Conservation (phyloP, 2,888 invertebrate species). For the Macrophya alboannulata region DNA sequence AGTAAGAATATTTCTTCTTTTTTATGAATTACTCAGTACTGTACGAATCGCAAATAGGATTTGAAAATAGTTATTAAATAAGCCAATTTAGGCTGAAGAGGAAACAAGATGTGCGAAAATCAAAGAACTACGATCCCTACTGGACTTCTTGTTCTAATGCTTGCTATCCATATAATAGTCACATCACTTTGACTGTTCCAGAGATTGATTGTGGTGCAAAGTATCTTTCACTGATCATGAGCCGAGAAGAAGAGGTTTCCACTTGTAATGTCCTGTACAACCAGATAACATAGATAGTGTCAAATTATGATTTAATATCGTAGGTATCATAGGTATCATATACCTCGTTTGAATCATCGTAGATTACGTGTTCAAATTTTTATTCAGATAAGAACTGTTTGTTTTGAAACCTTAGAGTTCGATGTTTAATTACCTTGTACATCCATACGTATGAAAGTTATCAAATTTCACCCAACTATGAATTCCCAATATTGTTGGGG, state of each 20-base stretch:
- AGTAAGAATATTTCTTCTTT: too few relatives aligned
- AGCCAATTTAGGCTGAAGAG: too few relatives aligned
- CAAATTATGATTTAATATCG: neutral
- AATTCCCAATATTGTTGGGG: neutral
- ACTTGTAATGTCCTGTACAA: neutral
- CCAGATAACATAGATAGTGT: neutral
- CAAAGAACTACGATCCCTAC: too few relatives aligned
- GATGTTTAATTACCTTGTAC: neutral
- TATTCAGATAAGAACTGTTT: constrained; percentile 22
- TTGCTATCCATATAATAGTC: neutral
- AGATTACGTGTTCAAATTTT: constrained; percentile 18
- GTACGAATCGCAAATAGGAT: too few relatives aligned
- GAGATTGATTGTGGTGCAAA: neutral
- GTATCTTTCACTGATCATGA: neutral
- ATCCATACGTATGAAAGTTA: neutral
- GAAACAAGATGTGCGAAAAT: too few relatives aligned
- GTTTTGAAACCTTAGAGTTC: neutral
- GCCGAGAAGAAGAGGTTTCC: neutral
- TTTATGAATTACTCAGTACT: too few relatives aligned
- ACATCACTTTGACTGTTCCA: neutral
- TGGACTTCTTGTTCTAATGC: too few relatives aligned
- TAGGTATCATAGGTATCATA: neutral
- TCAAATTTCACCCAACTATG: neutral
- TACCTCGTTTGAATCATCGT: neutral
- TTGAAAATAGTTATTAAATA: too few relatives aligned